These are phyloP conservation scores for Glyphotaelius pellucidus DNA, from an alignment of 2,888 invertebrate genomes.

Conservation along the genomic window DNA sequence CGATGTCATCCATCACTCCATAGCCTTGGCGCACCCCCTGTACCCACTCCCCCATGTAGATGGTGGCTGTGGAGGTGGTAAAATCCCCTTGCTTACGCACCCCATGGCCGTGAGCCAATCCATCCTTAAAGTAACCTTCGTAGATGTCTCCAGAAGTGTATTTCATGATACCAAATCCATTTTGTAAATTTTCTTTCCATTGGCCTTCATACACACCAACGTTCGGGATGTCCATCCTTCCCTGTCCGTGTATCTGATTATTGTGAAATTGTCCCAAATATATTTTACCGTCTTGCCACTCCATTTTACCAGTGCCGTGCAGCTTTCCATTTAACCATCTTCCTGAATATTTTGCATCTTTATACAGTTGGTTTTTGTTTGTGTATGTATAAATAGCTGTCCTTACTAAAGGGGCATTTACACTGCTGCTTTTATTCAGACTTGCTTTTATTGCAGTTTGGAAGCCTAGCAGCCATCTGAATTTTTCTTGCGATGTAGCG, in stretches of 20 bases:
- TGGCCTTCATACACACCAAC: constrained; percentile 86
- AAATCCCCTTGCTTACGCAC: constrained; percentile 88
- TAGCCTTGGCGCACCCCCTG: constrained; percentile 89
- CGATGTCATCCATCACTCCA: constrained; percentile 92
- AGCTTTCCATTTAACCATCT: constrained; percentile 90
- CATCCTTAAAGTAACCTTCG: constrained; percentile 92
- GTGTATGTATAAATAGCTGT: constrained; percentile 85
- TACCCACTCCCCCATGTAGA: constrained; percentile 94
- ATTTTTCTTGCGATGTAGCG: constrained; percentile 82
- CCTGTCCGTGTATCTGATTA: constrained; percentile 85
- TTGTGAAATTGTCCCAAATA: constrained; percentile 90
- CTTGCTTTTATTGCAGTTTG: constrained; percentile 84
- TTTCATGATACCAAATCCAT: constrained; percentile 87
- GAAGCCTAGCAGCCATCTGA: constrained; percentile 87
- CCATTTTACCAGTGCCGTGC: constrained; percentile 89
- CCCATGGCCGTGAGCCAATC: constrained; percentile 90
- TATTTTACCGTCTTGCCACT: constrained; percentile 88
- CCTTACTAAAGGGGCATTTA: constrained; percentile 84
- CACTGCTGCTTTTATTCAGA: constrained; percentile 79
- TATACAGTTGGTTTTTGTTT: constrained; percentile 82
- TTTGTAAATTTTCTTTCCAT: constrained; percentile 90
- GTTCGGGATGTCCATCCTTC: constrained; percentile 82
- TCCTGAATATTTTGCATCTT: constrained; percentile 88
- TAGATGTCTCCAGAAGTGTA: constrained; percentile 88
- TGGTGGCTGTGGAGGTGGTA: constrained; percentile 84